phyloP scores from a whole-genome alignment of 1,140 invertebrate genomes.

The Lepidurus arcticus region DNA sequence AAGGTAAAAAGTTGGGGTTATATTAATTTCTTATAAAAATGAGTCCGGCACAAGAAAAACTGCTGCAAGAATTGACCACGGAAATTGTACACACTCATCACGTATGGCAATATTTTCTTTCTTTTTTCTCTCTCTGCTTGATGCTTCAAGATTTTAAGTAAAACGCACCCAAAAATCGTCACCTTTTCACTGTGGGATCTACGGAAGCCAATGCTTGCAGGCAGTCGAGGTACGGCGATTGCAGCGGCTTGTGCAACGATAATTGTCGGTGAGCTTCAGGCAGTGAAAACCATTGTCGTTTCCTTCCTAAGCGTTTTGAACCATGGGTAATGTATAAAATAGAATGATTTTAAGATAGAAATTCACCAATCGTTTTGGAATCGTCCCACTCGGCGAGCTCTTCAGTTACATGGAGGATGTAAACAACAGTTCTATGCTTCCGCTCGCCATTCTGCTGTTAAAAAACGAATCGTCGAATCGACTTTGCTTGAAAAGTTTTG shows the following conservation, averaged over 20 bases:
- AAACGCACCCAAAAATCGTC: background rate
- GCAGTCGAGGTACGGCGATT: slow-evolving; percentile 68
- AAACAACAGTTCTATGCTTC: slow-evolving; percentile 86
- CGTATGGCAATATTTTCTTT: background rate
- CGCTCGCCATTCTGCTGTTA: slow-evolving; percentile 74
- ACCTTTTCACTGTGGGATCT: background rate
- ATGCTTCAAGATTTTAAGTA: background rate
- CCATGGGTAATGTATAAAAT: slow-evolving; percentile 20
- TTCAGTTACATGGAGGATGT: slow-evolving; percentile 84
- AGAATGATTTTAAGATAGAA: background rate
- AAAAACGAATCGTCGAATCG: background rate
- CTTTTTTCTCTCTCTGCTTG: background rate
- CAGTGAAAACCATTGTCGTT: slow-evolving; percentile 85
- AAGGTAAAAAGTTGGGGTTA: too few species aligned
- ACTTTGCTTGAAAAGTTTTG: background rate
- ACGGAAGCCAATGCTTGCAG: slow-evolving; percentile 36
- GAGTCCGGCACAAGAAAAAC: too few species aligned
- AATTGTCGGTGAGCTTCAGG: slow-evolving; percentile 79
- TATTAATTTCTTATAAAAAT: too few species aligned
- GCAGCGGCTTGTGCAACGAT: slow-evolving; percentile 81
- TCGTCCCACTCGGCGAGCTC: slow-evolving; percentile 92
- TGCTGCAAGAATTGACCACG: too few species aligned
- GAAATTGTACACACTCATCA: background rate
- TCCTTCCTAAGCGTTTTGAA: slow-evolving; percentile 56
- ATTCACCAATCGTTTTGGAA: slow-evolving; percentile 63